Evolutionary conservation across 2,113 vertebrate genomes (phyloP).

Genomic region (Poeciliopsis occidentalis): DNA sequence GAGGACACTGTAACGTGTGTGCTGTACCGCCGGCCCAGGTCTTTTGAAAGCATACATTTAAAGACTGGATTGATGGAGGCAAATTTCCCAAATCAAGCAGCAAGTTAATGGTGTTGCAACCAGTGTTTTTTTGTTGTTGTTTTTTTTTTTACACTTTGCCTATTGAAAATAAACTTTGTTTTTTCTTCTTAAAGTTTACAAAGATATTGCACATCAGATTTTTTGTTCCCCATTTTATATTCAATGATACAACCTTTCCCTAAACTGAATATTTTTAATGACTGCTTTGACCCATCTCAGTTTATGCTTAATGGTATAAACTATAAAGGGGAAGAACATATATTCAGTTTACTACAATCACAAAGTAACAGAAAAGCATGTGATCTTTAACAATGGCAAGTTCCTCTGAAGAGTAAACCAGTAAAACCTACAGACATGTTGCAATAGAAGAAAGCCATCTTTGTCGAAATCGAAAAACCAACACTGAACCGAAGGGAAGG

Average conservation of each 20-base stretch:
- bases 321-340: not conserved
- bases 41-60: not conserved
- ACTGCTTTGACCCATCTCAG: not conserved
- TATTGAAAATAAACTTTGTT: not conserved
- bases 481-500: too few species aligned
- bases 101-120: constrained; percentile 5
- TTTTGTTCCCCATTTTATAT: constrained; percentile 14
- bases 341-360: not conserved
- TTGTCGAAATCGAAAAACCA: too few species aligned
- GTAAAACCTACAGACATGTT: too few species aligned
- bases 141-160: not conserved
- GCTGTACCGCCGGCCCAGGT: constrained; percentile 1
- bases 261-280: not conserved
- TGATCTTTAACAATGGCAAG: too few species aligned
- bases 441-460: too few species aligned
- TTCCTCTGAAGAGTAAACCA: too few species aligned
- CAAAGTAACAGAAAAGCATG: not conserved
- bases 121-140: too few species aligned
- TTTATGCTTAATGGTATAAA: not conserved
- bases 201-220: constrained; percentile 2
- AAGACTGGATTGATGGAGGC: not conserved
- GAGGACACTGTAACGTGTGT: constrained; percentile 13
- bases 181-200: constrained; percentile 16
- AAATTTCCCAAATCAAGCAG: not conserved
- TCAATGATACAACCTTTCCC: not conserved